phyloP scores from a whole-genome alignment of 2,797 vertebrate species.

The Enteromius thamalakanensis region DNA sequence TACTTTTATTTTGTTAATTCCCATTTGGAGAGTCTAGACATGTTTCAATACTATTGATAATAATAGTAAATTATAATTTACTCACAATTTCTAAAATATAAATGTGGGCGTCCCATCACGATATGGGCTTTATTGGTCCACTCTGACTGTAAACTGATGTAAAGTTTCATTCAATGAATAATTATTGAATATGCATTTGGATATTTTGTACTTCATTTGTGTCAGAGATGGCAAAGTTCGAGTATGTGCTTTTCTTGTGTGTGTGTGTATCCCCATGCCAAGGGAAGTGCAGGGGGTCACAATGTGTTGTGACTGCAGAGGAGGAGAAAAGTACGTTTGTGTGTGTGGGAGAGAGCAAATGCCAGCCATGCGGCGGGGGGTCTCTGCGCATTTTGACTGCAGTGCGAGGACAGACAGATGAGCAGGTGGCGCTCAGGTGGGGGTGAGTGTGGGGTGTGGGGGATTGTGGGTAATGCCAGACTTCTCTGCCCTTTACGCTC shows the following conservation, averaged over 20 bases:
- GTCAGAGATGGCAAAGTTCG: not conserved
- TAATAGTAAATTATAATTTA: not conserved
- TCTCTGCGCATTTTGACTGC: constrained; percentile 42
- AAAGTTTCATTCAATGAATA: not conserved
- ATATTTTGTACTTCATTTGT: not conserved
- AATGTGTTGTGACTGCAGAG: constrained; percentile 72
- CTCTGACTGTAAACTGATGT: not conserved
- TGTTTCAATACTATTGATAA: not conserved
- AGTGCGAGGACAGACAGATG: constrained; percentile 69
- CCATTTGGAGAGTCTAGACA: not conserved
- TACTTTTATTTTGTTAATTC: not conserved
- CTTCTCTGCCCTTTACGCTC: constrained; percentile 55
- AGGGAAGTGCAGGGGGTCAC: constrained; percentile 59
- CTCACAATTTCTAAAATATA: not conserved
- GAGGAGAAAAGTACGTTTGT: constrained; percentile 53
- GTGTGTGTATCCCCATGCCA: constrained; percentile 35
- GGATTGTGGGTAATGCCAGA: constrained; percentile 51
- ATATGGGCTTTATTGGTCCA: not conserved
- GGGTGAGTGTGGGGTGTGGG: constrained; percentile 64
- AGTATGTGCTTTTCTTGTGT: not conserved
- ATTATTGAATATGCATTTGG: not conserved
- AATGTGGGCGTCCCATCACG: not conserved
- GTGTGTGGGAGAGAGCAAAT: constrained; percentile 25
- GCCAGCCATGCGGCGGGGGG: constrained; percentile 30
- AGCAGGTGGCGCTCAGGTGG: constrained; percentile 88